Base-by-base conservation (phyloP, 1,140 invertebrate species). In the Aleiodes sp. region DNA sequence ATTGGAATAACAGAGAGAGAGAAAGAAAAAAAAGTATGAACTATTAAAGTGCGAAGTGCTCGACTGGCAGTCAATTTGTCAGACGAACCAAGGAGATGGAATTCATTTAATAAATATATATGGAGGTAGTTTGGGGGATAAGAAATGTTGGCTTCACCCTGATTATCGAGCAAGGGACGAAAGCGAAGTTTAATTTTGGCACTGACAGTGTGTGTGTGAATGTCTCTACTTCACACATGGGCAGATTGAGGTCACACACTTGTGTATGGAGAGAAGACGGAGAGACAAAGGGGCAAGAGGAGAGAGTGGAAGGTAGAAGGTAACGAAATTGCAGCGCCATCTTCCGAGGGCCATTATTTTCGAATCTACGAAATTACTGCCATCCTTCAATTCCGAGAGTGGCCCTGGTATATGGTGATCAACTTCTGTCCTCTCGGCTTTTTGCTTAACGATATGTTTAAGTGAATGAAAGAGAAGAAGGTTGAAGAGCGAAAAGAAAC, bases 341-440 rank as follows among this genome's bases (percentile, higher is more conserved):
- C 68, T 73, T 70, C 67, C 67, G 68, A 75, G 70, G 74, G 72
- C 80, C 78, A 80, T 82, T 80, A 82, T 77, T 78, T 76, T 75
- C 72, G 75, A 78, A 79, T 82, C 78, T 78, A 82, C 76, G 74
- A 78, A 79, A 82, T 80, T 78, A 82, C 78, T 75, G 78, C 72
- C 78, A 79, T 79, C 78, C 78, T 75, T 16, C 70, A n/a, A n/a
- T 72, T 2, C 64, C 60, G 21, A 43, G 33, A 24, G 56, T 16
- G 14, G 33, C n/a, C 10, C n/a, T n/a, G n/a, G 68, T 69, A 78
- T 81, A 75, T 76, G 76, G 77, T 73, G 68, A 76, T 77, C 72
- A 74, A 75, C 73, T 76, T 73, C 71, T 76, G 72, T 70, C 62
- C 52, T 65, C 59, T 64, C 62, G 37, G 61, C 33, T 56, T 65